phyloP scores from a whole-genome alignment of 1,140 invertebrate genomes.

The Frieseomelitta varia region DNA sequence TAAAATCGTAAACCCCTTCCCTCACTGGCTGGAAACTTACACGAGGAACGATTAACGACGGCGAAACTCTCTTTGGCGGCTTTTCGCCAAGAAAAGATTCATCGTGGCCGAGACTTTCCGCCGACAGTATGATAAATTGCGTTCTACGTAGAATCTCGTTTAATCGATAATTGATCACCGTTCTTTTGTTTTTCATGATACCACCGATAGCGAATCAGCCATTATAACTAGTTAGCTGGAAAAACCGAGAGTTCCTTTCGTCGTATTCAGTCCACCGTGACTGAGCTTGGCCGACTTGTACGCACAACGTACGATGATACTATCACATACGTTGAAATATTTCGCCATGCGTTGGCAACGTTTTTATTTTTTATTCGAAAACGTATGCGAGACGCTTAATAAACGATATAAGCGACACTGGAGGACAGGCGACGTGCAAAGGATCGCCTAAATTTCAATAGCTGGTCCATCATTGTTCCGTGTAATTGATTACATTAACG shows the following conservation, averaged over 20 bases:
- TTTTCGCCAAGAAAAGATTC: background rate
- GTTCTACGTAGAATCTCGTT: constrained; percentile 5
- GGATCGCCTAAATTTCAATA: constrained; percentile 21
- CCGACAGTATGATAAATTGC: constrained; percentile 20
- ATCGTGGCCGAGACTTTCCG: background rate
- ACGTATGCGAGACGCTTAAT: background rate
- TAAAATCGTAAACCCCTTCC: background rate
- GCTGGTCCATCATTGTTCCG: background rate
- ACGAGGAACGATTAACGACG: background rate
- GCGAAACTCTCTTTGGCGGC: background rate
- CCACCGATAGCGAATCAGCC: background rate
- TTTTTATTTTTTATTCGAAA: no score
- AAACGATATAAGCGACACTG: background rate
- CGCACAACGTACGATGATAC: no score
- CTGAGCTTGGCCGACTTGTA: background rate
- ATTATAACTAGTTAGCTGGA: no score
- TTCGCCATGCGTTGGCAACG: no score
- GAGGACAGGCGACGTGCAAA: constrained; percentile 1
- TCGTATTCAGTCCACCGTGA: constrained; percentile 4
- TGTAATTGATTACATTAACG: constrained; percentile 59
- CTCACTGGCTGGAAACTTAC: background rate
- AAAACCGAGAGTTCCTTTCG: background rate
- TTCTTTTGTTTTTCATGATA: constrained; percentile 28
- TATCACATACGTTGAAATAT: no score
- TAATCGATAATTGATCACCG: constrained; percentile 41